Evolutionary conservation across 2,113 vertebrate species (phyloP), one percentile per base, ranked within the genome.

Genomic region (Oryzias javanicus): DNA sequence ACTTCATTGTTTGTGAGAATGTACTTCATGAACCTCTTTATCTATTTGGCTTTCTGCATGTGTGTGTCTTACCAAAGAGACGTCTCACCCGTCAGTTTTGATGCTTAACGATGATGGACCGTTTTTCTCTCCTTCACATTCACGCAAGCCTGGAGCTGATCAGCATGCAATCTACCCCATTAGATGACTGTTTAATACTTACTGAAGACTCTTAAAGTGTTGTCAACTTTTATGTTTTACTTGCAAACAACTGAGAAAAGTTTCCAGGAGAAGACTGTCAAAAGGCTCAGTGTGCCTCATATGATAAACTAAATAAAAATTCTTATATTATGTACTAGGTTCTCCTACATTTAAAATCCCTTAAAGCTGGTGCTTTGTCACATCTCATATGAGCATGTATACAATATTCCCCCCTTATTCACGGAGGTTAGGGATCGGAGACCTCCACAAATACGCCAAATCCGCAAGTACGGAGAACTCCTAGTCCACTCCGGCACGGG

Each of bases 131-230:
- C 92, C 92, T 89, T 86, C 67, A 86, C 88, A 91, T 93, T 92
- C 91, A 93, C 91, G 89, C 89, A 92, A 35, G 86, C 69, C 82
- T 72, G 73, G 88, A 92, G 77, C 91, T 93, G 78, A 57, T 90
- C 3, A 65, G 64, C 80, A 85, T 78, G 72, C 67, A 62, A 67
- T 19, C 14, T 14, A 60, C 47, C 44, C 44, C n/a, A 7, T 12
- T 5, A 13, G 50, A 70, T 49, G 18, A 7, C 15, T 63, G 52
- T 29, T 63, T 63, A 40, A 72, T 78, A 76, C 60, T 80, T 25
- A 19, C n/a, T 19, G 46, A 18, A 47, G n/a, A 17, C 14, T 17
- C 16, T 17, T 45, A 17, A 46, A 7, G 17, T 35, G 8, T 5
- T 2, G 14, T n/a, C 17, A 46, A 17, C 44, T 44, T 44, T 44